Evolutionary conservation across 2,797 vertebrate species (phyloP).

Genomic region (Parambassis ranga): DNA sequence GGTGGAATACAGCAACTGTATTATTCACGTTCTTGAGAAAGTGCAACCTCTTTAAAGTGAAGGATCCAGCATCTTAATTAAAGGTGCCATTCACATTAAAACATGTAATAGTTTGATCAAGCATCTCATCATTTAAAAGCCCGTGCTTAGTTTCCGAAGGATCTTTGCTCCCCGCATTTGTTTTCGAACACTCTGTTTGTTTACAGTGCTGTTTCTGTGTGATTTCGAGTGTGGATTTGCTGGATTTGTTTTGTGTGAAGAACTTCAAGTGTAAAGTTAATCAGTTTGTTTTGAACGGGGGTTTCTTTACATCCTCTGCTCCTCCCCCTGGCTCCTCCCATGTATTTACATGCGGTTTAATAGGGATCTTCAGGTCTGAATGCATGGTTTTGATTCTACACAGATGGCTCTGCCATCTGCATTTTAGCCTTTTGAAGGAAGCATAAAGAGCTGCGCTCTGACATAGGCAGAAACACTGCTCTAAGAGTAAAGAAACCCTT

Average conservation of each 20-base stretch:
- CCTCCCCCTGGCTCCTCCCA: constrained; percentile 73
- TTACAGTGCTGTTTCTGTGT: constrained; percentile 48
- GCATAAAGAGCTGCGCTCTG: constrained; percentile 73
- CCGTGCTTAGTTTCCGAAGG: constrained; percentile 20
- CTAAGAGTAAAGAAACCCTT: constrained; percentile 73
- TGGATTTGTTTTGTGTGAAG: constrained; percentile 55
- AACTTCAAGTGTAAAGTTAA: constrained; percentile 70
- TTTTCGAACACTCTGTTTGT: constrained; percentile 53
- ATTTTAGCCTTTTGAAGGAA: constrained; percentile 78
- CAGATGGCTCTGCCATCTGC: constrained; percentile 82
- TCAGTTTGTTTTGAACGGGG: constrained; percentile 74
- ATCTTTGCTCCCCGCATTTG: constrained; percentile 19
- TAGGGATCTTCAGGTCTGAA: constrained; percentile 81
- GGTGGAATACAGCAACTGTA: constrained; percentile 36
- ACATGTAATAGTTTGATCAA: constrained; percentile 42
- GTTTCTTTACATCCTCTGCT: constrained; percentile 74
- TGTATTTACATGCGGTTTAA: constrained; percentile 75
- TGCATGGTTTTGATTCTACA: constrained; percentile 81
- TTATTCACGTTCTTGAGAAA: constrained; percentile 63
- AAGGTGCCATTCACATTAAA: constrained; percentile 55
- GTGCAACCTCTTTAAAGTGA: constrained; percentile 55
- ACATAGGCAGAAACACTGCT: constrained; percentile 63
- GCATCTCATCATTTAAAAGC: constrained; percentile 32
- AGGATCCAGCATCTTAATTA: constrained; percentile 61
- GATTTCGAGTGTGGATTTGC: constrained; percentile 45